Percentiles rank a stretch among this genome's conserved stretches.
Evolutionary conservation across 2,797 vertebrate genomes (phyloP).

Genomic region (Arctocebus calabarensis): DNA sequence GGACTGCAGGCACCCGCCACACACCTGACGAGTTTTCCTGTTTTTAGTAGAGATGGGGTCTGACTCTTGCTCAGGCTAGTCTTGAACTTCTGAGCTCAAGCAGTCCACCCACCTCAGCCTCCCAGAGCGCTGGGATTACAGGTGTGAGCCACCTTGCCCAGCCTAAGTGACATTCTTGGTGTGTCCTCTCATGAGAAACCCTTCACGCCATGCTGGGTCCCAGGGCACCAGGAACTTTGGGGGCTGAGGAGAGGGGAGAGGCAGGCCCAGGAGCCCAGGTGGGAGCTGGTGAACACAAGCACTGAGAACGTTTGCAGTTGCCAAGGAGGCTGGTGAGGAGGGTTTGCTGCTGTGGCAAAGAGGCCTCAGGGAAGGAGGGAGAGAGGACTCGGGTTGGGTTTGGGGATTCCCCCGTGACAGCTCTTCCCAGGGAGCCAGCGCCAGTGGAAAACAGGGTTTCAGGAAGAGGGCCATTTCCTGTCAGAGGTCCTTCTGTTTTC

Average conservation of each 20-base stretch:
- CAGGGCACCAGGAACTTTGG: not conserved
- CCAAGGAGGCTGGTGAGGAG: not conserved
- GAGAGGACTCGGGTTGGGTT: not conserved
- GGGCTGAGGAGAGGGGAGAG: not conserved
- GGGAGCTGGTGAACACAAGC: not conserved
- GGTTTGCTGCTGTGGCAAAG: not conserved
- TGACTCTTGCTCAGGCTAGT: too few species aligned
- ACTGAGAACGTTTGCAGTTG: not conserved
- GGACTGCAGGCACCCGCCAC: too few species aligned
- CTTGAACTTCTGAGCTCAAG: too few species aligned
- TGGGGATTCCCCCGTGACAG: not conserved
- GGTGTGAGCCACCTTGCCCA: too few species aligned
- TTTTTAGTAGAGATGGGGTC: too few species aligned
- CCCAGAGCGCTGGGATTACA: too few species aligned
- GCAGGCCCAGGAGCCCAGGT: not conserved
- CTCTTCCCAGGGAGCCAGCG: not conserved
- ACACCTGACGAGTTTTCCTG: too few species aligned
- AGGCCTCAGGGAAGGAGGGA: not conserved
- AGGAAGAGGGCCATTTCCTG: slow-evolving; percentile 50
- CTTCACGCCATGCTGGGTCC: not conserved
- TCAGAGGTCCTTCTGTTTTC: slow-evolving; percentile 59
- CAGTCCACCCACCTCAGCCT: too few species aligned
- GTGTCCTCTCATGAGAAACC: not conserved
- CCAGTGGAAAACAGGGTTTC: not conserved
- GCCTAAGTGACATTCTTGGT: not conserved